Evolutionary conservation across 53 echinoderm and acorn worm genomes (phyloP).

Genomic region (Mesocentrotus franciscanus): DNA sequence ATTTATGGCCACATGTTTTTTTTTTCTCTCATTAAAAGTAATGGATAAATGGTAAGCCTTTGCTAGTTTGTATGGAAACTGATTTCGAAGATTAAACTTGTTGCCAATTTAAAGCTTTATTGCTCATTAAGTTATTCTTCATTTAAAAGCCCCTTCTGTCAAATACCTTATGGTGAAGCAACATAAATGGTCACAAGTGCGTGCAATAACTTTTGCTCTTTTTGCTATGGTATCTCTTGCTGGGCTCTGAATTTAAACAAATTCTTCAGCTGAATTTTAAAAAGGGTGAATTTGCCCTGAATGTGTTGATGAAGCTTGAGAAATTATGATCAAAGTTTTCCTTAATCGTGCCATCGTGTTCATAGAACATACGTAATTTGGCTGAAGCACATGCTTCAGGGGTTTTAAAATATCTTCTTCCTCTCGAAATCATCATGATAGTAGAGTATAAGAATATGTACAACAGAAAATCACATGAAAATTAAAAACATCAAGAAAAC

Average conservation of each 20-base stretch:
- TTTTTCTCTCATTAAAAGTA: background rate
- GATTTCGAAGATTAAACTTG: background rate
- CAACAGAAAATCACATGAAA: conserved; percentile 43
- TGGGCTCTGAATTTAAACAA: background rate
- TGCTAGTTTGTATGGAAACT: background rate
- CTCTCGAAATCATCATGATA: conserved; percentile 37
- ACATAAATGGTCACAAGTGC: background rate
- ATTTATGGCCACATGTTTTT: background rate
- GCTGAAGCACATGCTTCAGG: conserved; percentile 62
- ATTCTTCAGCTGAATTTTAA: background rate
- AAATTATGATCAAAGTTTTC: background rate
- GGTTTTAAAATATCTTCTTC: conserved; percentile 21
- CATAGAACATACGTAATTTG: conserved; percentile 64
- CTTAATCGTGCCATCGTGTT: conserved; percentile 42
- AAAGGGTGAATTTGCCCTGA: background rate
- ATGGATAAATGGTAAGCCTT: background rate
- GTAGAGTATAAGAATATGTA: conserved; percentile 23
- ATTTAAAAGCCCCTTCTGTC: background rate
- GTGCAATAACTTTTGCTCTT: background rate
- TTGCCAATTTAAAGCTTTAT: background rate
- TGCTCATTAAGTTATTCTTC: background rate
- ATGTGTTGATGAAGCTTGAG: background rate
- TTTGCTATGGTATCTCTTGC: background rate
- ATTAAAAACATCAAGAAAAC: background rate
- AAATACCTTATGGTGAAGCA: background rate